phyloP scores from a whole-genome alignment of 2,888 invertebrate genomes.

The Drosophila pegasa region DNA sequence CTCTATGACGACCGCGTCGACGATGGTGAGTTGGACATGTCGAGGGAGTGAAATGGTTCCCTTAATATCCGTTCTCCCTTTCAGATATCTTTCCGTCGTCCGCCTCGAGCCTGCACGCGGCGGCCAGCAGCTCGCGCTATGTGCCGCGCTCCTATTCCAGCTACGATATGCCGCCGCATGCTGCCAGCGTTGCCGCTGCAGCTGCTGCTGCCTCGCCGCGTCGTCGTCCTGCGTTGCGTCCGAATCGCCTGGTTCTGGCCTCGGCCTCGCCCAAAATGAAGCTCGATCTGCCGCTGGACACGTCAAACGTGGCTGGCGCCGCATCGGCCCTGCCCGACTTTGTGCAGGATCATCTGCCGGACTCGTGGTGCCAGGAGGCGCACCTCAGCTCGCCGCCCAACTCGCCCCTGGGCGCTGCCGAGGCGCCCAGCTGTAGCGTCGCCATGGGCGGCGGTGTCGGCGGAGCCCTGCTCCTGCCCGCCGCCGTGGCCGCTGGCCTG shows the following conservation, averaged over 20 bases:
- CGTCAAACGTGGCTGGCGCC: slow-evolving; percentile 58
- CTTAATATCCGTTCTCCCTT: not conserved
- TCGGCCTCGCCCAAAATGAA: slow-evolving; percentile 73
- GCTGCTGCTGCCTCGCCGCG: slow-evolving; percentile 61
- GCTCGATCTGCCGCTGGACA: slow-evolving; percentile 76
- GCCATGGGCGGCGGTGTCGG: slow-evolving; percentile 40
- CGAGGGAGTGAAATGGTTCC: too few relatives aligned
- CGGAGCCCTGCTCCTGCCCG: slow-evolving; percentile 40
- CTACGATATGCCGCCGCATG: slow-evolving; percentile 82
- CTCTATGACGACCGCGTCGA: slow-evolving; percentile 69
- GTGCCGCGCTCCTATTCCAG: slow-evolving; percentile 85
- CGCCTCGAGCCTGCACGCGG: slow-evolving; percentile 50
- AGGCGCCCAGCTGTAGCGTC: slow-evolving; percentile 50
- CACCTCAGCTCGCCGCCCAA: slow-evolving; percentile 82
- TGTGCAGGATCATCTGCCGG: slow-evolving; percentile 94
- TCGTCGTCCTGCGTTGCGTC: slow-evolving; percentile 59
- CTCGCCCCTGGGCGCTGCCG: slow-evolving; percentile 76
- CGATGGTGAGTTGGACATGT: slow-evolving; percentile 56
- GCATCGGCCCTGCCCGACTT: slow-evolving; percentile 90
- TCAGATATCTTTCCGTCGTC: slow-evolving; percentile 65
- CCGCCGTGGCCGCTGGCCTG: slow-evolving; percentile 50
- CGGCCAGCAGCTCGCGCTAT: slow-evolving; percentile 60
- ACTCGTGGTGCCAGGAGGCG: slow-evolving; percentile 86
- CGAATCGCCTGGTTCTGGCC: slow-evolving; percentile 74
- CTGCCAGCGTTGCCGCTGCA: slow-evolving; percentile 56